Conservation (phyloP, 2,888 invertebrate genomes). For the Noctuana brunneofusca region DNA sequence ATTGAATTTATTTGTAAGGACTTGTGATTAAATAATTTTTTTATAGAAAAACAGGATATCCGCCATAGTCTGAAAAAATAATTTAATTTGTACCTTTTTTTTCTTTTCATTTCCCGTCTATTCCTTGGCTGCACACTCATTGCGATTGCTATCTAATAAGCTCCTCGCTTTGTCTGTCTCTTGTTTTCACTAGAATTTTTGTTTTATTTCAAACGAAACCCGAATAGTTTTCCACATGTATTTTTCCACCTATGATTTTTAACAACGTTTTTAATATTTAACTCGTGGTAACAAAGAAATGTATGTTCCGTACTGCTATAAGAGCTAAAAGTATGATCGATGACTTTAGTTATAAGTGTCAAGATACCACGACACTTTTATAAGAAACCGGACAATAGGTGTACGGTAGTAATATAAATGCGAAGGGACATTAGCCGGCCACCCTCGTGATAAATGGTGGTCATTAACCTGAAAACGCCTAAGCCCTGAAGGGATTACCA, state of each 20-base stretch:
- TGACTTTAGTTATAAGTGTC: background rate
- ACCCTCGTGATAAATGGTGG: constrained; percentile 27
- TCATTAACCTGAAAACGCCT: constrained; percentile 32
- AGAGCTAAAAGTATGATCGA: constrained; percentile 3
- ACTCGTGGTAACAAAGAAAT: background rate
- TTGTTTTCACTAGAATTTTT: background rate
- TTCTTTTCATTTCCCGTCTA: constrained; percentile 21
- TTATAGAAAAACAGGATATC: constrained; percentile 4
- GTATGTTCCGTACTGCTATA: background rate
- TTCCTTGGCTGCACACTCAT: background rate
- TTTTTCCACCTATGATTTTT: no score
- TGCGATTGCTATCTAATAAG: constrained; percentile 8
- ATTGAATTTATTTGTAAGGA: no score
- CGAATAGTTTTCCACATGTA: background rate
- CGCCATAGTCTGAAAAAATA: constrained; percentile 15
- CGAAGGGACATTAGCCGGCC: constrained; percentile 19
- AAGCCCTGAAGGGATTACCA: constrained; percentile 24
- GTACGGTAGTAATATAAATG: constrained; percentile 8
- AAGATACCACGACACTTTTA: background rate
- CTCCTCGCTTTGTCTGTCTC: background rate
- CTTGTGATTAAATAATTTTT: constrained; percentile 15
- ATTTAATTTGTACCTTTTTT: constrained; percentile 30
- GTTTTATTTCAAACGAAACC: constrained; percentile 4
- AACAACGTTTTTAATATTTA: background rate
- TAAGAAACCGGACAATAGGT: constrained; percentile 6